Conservation (phyloP, 2,797 vertebrate species). For the Enteromius mattozi region DNA sequence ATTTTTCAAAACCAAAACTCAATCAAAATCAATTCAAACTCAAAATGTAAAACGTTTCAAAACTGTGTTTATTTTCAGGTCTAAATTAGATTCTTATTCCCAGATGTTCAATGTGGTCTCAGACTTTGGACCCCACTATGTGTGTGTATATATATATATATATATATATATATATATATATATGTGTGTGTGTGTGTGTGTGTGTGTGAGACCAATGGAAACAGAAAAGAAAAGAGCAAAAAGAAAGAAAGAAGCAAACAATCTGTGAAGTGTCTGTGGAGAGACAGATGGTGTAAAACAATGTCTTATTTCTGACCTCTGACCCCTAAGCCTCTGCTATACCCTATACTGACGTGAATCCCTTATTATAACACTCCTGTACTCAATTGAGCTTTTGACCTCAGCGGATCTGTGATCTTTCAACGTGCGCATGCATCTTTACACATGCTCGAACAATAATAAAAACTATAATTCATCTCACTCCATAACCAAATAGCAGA, state of each 20-base stretch:
- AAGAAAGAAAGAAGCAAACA: constrained; percentile 5
- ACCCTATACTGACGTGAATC: constrained; percentile 25
- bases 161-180: background rate
- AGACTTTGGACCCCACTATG: background rate
- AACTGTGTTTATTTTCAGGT: constrained; percentile 6
- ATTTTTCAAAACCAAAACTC: background rate
- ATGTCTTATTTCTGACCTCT: constrained; percentile 43
- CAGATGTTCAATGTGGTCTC: constrained; percentile 13
- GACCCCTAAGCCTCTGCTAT: constrained; percentile 10
- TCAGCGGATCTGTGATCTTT: constrained; percentile 38
- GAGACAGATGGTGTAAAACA: constrained; percentile 44
- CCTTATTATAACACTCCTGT: constrained; percentile 39
- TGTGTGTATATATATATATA: background rate
- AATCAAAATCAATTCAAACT: constrained; percentile 11
- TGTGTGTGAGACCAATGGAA: background rate
- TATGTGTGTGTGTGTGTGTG: background rate
- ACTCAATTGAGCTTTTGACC: constrained; percentile 44
- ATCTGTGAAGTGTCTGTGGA: constrained; percentile 9
- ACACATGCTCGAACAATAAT: constrained; percentile 43
- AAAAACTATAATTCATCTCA: constrained; percentile 49
- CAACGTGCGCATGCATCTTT: constrained; percentile 35
- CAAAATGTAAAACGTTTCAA: background rate
- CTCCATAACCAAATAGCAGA: constrained; percentile 48
- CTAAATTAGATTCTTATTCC: constrained; percentile 20
- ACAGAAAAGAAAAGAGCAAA: background rate